Conservation (phyloP, 2,797 vertebrate genomes). For the Phataginus tricuspis region DNA sequence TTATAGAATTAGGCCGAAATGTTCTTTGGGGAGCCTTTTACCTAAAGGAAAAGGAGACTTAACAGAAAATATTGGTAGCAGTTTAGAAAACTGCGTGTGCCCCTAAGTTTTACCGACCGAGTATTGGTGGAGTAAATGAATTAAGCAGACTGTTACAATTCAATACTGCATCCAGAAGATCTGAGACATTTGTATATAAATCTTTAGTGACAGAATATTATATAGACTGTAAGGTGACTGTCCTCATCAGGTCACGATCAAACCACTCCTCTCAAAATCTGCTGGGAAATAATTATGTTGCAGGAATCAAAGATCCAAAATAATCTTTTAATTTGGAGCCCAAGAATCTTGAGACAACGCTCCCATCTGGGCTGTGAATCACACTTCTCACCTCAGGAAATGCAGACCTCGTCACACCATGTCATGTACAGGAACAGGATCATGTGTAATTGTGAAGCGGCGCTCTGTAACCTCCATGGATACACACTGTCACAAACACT, state of each 20-base stretch:
- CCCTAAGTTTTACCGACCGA: neutral
- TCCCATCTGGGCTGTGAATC: conserved; percentile 37
- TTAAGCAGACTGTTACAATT: neutral
- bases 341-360: neutral
- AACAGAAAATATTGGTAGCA: neutral
- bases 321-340: conserved; percentile 4
- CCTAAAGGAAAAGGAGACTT: neutral
- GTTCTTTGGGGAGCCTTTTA: neutral
- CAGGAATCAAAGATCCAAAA: neutral
- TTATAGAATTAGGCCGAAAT: neutral
- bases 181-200: neutral
- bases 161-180: neutral
- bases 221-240: neutral
- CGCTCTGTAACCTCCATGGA: neutral
- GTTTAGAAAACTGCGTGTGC: neutral
- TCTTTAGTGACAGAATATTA: neutral
- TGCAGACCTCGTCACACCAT: neutral
- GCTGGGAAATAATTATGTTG: neutral
- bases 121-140: neutral
- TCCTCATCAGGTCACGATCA: neutral
- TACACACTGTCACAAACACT: neutral
- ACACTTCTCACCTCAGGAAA: neutral
- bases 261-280: neutral
- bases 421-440: neutral
- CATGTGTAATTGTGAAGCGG: neutral